Evolutionary conservation across 2,797 vertebrate genomes (phyloP), one percentile per base, ranked within the genome.

Genomic region (Coregonus ussuriensis): DNA sequence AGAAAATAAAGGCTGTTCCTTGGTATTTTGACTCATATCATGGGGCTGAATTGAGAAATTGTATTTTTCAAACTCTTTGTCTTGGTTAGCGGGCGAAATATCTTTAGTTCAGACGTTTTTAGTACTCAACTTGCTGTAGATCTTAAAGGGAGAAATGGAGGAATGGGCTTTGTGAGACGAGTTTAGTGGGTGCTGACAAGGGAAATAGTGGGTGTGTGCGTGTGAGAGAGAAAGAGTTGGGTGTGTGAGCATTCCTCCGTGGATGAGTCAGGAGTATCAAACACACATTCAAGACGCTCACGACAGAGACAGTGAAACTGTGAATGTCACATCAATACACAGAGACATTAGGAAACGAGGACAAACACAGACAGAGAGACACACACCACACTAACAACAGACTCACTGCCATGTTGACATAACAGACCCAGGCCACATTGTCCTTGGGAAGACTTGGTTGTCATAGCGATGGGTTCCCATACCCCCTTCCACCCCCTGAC

Each of bases 211-310:
- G 11, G 41, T 47, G 41, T 47, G 37, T 6, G 35, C 54, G 41
- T 15, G 9, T 35, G 53, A 59, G 41, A 15, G 41, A 14, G 21
- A 51, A 25, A 51, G 3, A 71, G 41, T 33, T 3, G 41, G 16
- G 25, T 54, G 62, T 47, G 47, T 71, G 41, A 52, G 59, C 29
- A 51, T 74, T 72, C 54, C 33, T 56, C 54, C 25, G 47, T 16
- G 21, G 53, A 77, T 37, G 4, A 54, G 13, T 31, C 41, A 18
- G 31, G 4, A n/a, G 59, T 21, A 25, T 29, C 52, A 69, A 54
- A 68, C 69, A 72, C 69, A 76, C 71, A 76, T 7, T 56, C 71
- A 54, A 76, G 62, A 79, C 66, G 68, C 66, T 21, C 25, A 65
- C 35, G 29, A 63, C 74, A 71, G 6, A 31, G 21, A 21, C 31